phyloP scores from a whole-genome alignment of 2,113 vertebrate species.

The Daubentonia madagascariensis region DNA sequence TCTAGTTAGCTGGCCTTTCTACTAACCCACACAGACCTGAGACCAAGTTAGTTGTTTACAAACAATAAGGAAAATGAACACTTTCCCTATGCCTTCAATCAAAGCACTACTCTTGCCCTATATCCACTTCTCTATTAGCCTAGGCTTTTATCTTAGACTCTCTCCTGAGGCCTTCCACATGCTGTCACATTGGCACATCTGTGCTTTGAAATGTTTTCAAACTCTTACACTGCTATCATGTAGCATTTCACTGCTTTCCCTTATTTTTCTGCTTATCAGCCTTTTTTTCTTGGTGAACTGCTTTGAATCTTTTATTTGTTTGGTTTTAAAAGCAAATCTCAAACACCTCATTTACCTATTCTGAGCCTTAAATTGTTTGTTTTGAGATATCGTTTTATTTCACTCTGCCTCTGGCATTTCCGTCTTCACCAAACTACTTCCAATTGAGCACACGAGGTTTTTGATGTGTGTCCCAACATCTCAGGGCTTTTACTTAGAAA shows the following conservation, averaged over 20 bases:
- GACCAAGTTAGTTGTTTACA: not conserved
- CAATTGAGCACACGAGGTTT: not conserved
- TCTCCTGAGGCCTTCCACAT: conserved; percentile 11
- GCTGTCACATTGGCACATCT: conserved; percentile 1
- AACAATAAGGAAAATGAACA: not conserved
- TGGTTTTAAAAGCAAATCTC: not conserved
- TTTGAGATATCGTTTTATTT: conserved; percentile 30
- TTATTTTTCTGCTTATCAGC: conserved; percentile 6
- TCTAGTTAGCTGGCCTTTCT: not conserved
- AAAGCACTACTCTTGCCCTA: not conserved
- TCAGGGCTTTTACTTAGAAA: conserved; percentile 31
- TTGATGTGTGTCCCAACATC: not conserved
- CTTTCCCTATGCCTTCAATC: not conserved
- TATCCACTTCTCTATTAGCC: not conserved
- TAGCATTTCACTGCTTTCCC: conserved; percentile 17
- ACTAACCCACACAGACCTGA: not conserved
- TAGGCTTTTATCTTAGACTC: conserved; percentile 15
- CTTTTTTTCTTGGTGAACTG: conserved; percentile 39
- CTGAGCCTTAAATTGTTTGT: conserved; percentile 20
- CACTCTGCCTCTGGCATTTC: not conserved
- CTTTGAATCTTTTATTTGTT: conserved; percentile 31
- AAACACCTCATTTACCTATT: conserved; percentile 25
- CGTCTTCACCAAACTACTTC: conserved; percentile 27
- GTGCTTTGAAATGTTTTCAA: conserved; percentile 41
- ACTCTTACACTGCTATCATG: not conserved